phyloP scores from a whole-genome alignment of 1,140 invertebrate genomes.

The Drosophila miranda region DNA sequence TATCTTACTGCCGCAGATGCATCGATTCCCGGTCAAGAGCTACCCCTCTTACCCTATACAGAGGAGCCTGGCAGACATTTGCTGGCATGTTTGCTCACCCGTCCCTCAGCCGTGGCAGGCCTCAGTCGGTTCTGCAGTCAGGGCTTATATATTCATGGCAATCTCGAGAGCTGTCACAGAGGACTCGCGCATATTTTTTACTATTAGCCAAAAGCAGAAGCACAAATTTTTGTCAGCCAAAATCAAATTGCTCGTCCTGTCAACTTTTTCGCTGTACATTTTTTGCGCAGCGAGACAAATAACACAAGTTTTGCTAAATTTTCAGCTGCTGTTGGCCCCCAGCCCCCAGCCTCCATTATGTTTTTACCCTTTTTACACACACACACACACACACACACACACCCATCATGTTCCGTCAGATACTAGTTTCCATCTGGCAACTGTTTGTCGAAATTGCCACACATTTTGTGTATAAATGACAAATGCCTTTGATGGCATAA shows the following conservation, averaged over 20 bases:
- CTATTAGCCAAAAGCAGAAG: constrained; percentile 63
- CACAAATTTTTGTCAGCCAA: constrained; percentile 61
- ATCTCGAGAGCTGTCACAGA: constrained; percentile 72
- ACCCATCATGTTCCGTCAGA: constrained; percentile 41
- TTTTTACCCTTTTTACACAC: constrained; percentile 31
- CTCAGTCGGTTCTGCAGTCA: too few relatives aligned
- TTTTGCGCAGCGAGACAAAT: constrained; percentile 62
- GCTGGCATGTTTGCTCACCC: background rate
- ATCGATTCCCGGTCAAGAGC: too few relatives aligned
- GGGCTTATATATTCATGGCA: constrained; percentile 69
- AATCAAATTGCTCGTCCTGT: constrained; percentile 72
- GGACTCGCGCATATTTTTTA: constrained; percentile 66
- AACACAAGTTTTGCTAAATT: constrained; percentile 73
- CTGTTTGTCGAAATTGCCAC: constrained; percentile 68
- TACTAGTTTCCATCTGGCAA: constrained; percentile 39
- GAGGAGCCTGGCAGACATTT: constrained; percentile 3
- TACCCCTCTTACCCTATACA: too few relatives aligned
- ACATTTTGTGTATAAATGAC: constrained; percentile 80
- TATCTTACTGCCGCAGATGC: too few relatives aligned
- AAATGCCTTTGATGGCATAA: constrained; percentile 81
- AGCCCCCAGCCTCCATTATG: constrained; percentile 4
- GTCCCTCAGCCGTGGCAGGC: too few relatives aligned
- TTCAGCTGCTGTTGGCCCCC: constrained; percentile 52
- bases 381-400: background rate
- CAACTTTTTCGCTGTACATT: constrained; percentile 68